Conservation (phyloP, 2,888 invertebrate genomes). For the Eupeodes latifasciatus region DNA sequence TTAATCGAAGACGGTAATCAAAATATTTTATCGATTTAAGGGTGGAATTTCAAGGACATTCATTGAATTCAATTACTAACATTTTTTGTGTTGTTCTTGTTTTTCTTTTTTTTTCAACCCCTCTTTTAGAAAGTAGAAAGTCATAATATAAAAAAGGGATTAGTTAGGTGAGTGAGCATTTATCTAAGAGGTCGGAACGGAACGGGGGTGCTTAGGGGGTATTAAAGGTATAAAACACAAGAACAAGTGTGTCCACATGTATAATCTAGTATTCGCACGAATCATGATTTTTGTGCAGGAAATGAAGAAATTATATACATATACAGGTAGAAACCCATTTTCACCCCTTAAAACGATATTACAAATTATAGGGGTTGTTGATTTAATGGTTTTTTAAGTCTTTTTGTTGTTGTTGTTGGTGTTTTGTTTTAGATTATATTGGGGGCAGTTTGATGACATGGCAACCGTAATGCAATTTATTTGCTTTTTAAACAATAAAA, state of each 20-base stretch:
- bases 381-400: background rate
- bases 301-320: slow-evolving; percentile 14
- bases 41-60: slow-evolving; percentile 59
- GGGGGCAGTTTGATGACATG: background rate
- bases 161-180: background rate
- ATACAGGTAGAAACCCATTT: background rate
- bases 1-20: slow-evolving; percentile 20
- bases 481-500: slow-evolving; percentile 9
- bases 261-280: slow-evolving; percentile 29
- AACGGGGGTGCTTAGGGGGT: background rate
- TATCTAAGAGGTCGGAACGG: background rate
- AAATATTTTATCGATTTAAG: slow-evolving; percentile 56
- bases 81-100: background rate
- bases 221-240: background rate
- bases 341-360: background rate
- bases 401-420: too few relatives aligned
- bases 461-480: background rate
- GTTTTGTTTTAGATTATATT: background rate
- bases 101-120: background rate
- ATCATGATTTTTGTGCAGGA: slow-evolving; percentile 22
- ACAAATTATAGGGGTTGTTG: background rate
- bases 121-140: background rate
- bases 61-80: slow-evolving; percentile 12
- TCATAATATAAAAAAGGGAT: slow-evolving; percentile 11
- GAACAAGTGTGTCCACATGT: slow-evolving; percentile 17